Evolutionary conservation across 2,113 vertebrate genomes (phyloP), one percentile per base, ranked within the genome.

Genomic region (Cavia aperea): DNA sequence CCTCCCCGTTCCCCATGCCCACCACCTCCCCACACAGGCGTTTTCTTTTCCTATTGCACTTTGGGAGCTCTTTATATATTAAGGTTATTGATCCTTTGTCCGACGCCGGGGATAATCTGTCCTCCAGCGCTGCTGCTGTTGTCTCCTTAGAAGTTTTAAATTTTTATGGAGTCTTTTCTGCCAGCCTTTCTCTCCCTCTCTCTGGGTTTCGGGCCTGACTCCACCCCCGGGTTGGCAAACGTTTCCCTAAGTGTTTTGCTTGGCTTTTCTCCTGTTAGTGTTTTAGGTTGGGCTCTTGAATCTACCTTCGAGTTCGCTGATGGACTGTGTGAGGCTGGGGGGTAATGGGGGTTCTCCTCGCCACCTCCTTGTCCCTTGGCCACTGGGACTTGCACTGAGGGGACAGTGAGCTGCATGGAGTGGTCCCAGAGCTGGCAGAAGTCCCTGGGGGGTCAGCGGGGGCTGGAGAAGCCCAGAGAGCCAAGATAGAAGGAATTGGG

Each of bases 1-100:
- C 75, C 46, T 43, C 85, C 81, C 36, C 51, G 26, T 5, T 2
- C 21, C 81, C 24, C 4, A 2, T 16, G 10, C 51, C 43, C 5
- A n/a, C 3, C 49, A 1, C 90, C 88, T 56, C 75, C 86, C 58
- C 89, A 46, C 1, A 4, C 31, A 15, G 66, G 0, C 14, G 7
- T 84, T n/a, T 87, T 79, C 82, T 89, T 78, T 83, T 95, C 75
- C 88, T 96, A 68, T 89, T 95, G 95, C 78, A 81, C 92, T 56
- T 81, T 1, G 33, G 81, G 58, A 73, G 54, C 95, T 96, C 93
- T 96, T 95, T 95, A 95, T 77, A 95, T 96, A 95, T 89, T 56
- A 85, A 89, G 91, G 95, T 16, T 63, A 13, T 66, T n/a, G 91
- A 60, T 63, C 79, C 43, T 86, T 43, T 58, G 72, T 49, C 65